phyloP scores from a whole-genome alignment of 2,888 invertebrate genomes.

The Spatulosminthurus flaviceps region DNA sequence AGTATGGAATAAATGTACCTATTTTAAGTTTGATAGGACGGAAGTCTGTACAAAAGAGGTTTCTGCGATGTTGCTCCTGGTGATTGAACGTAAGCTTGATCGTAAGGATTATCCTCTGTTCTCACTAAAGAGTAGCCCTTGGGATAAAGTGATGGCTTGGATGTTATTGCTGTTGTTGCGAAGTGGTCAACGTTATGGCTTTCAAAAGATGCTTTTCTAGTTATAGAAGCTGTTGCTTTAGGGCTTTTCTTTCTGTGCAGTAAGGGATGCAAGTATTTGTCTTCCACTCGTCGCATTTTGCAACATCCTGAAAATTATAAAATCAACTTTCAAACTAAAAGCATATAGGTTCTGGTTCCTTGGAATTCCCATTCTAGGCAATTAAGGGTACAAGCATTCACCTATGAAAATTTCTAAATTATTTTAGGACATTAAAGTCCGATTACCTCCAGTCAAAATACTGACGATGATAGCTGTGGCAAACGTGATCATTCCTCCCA shows the following conservation, averaged over 20 bases:
- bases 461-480: conserved; percentile 46
- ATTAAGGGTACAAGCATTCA: not conserved
- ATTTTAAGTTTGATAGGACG: conserved; percentile 40
- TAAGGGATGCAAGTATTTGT: conserved; percentile 58
- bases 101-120: conserved; percentile 9
- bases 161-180: not conserved
- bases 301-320: conserved; percentile 47
- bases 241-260: conserved; percentile 40
- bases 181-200: not conserved
- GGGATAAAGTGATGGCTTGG: not conserved
- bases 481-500: conserved; percentile 53
- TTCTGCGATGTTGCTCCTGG: conserved; percentile 35
- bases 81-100: not conserved
- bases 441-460: conserved; percentile 50
- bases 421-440: not conserved
- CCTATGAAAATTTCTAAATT: not conserved
- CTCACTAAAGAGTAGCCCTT: conserved; percentile 10
- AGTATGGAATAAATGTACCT: too few relatives aligned
- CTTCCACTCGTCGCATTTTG: conserved; percentile 45
- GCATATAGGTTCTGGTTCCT: too few relatives aligned
- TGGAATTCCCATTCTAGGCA: too few relatives aligned
- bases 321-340: conserved; percentile 20
- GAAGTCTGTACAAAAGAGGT: conserved; percentile 54
- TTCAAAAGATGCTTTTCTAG: not conserved
- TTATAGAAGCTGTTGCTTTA: not conserved